Conservation (phyloP, 2,113 vertebrate species). For the Perognathus longimembris region DNA sequence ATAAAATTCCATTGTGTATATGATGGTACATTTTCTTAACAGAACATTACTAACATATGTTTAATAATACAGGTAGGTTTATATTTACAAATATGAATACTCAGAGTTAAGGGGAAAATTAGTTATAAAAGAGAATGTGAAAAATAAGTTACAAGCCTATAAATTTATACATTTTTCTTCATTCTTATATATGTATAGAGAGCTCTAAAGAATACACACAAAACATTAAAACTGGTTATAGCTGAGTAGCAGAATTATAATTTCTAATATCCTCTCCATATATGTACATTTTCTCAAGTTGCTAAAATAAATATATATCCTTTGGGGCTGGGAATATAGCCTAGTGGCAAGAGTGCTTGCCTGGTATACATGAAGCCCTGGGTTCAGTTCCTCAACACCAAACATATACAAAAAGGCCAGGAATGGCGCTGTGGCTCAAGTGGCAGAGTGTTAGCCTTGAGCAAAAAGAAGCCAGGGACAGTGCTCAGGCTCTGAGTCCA, state of each 20-base stretch:
- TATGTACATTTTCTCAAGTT: slow-evolving; percentile 13
- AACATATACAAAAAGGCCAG: too few species aligned
- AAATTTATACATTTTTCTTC: neutral
- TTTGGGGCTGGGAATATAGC: too few species aligned
- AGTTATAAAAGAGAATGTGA: neutral
- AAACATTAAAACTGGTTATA: slow-evolving; percentile 5
- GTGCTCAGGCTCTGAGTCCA: too few species aligned
- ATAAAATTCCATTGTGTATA: too few species aligned
- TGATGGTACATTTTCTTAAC: neutral
- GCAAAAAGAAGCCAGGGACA: too few species aligned
- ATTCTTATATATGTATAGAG: slow-evolving; percentile 34
- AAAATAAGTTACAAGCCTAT: neutral
- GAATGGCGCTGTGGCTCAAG: too few species aligned
- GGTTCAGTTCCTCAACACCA: too few species aligned
- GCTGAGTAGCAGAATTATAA: neutral
- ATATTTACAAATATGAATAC: neutral
- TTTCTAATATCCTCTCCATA: slow-evolving; percentile 6
- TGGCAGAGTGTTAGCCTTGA: too few species aligned
- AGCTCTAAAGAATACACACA: slow-evolving; percentile 7
- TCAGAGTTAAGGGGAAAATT: neutral
- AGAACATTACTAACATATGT: neutral
- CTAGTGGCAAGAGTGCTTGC: too few species aligned
- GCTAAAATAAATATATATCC: slow-evolving; percentile 30
- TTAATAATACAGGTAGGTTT: neutral
- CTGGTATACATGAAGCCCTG: too few species aligned